phyloP scores from a whole-genome alignment of 2,797 vertebrate genomes.

The Enteromius unitaeniatus region DNA sequence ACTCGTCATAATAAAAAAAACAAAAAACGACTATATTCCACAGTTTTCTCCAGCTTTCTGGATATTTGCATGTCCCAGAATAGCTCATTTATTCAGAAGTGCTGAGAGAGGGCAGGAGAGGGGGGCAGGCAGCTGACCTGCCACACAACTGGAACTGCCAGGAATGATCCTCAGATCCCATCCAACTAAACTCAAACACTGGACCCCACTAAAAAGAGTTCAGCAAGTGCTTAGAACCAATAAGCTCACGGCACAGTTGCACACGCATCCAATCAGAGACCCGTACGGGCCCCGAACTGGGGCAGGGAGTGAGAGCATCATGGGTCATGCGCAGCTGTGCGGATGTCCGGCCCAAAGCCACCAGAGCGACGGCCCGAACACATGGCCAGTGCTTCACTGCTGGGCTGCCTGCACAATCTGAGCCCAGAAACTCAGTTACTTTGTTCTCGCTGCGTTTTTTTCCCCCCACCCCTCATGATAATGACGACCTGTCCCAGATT shows the following conservation, averaged over 20 bases:
- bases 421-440: conserved; percentile 43
- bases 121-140: conserved; percentile 24
- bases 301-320: conserved; percentile 26
- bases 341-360: conserved; percentile 45
- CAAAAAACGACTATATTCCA: neutral
- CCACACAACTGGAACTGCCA: conserved; percentile 39
- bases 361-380: conserved; percentile 37
- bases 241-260: conserved; percentile 18
- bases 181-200: conserved; percentile 38
- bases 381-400: conserved; percentile 37
- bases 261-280: conserved; percentile 28
- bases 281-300: conserved; percentile 34
- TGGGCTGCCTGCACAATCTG: conserved; percentile 8
- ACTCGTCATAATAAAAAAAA: neutral
- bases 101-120: conserved; percentile 9
- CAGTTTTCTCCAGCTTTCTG: conserved; percentile 6
- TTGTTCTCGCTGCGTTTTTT: conserved; percentile 47
- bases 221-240: conserved; percentile 32
- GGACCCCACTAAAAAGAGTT: conserved; percentile 40
- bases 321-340: conserved; percentile 36
- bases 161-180: conserved; percentile 41
- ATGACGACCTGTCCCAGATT: conserved; percentile 64
- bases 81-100: conserved; percentile 29
- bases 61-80: conserved; percentile 33
- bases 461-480: conserved; percentile 42